Conservation (phyloP, 1,140 invertebrate genomes). For the Diuraphis noxia region DNA sequence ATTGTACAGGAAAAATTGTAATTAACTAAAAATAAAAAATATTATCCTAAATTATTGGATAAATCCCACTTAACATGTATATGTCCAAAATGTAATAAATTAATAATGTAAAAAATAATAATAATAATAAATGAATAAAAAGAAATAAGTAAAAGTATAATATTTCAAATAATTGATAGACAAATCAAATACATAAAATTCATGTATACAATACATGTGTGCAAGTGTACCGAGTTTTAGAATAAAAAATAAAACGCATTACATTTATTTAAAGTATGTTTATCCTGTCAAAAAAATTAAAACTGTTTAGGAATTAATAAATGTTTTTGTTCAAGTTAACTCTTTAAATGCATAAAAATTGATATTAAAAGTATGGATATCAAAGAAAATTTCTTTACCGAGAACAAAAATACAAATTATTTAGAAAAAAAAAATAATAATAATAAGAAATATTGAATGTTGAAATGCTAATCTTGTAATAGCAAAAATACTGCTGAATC, state of each 20-base stretch:
- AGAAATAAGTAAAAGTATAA: conserved; percentile 11
- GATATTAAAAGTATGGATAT: background rate
- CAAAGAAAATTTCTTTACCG: background rate
- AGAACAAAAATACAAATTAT: background rate
- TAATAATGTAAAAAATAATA: conserved; percentile 6
- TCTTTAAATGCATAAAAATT: conserved; percentile 4
- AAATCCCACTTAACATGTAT: background rate
- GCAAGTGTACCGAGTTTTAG: background rate
- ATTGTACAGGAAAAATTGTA: conserved; percentile 5
- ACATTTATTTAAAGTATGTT: background rate
- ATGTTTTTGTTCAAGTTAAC: conserved; percentile 19
- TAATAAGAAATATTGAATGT: background rate
- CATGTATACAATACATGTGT: conserved; percentile 34
- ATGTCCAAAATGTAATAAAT: background rate
- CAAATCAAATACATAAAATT: no score
- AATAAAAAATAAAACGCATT: conserved; percentile 12
- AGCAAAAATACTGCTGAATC: conserved; percentile 43
- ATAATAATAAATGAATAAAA: background rate
- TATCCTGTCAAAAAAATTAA: conserved; percentile 3
- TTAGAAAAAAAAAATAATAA: background rate
- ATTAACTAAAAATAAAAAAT: conserved; percentile 18
- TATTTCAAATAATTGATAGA: background rate
- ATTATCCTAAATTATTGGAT: background rate
- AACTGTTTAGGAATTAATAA: background rate
- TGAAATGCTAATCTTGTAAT: conserved; percentile 31